Evolutionary conservation across 1,140 invertebrate species (phyloP).

Genomic region (Brachionus manjavacas): DNA sequence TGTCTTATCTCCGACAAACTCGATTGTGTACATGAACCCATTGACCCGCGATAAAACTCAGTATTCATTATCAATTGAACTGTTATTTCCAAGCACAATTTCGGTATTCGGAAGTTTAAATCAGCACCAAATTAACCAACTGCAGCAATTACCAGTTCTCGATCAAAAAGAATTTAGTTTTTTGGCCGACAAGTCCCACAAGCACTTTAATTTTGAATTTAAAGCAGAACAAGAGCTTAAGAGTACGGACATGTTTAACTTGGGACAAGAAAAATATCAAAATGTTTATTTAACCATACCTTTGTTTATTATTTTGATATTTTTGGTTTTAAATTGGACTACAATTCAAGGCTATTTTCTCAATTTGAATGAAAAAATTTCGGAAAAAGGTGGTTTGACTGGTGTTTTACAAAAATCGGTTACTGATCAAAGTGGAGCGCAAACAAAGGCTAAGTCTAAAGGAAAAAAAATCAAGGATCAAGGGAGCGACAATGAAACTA

Average conservation of each 20-base stretch:
- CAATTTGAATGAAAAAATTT: not conserved
- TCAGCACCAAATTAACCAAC: not conserved
- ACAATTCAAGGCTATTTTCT: not conserved
- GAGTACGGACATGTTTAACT: not conserved
- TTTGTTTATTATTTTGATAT: not conserved
- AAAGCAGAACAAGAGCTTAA: not conserved
- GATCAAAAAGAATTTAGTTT: not conserved
- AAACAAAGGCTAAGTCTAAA: not conserved
- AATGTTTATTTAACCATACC: conserved; percentile 38
- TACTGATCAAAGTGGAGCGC: not conserved
- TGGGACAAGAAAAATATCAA: conserved; percentile 37
- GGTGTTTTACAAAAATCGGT: not conserved
- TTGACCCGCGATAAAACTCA: not conserved
- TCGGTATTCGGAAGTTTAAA: conserved; percentile 12
- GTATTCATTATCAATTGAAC: not conserved
- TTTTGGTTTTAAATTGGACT: not conserved
- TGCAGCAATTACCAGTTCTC: conserved; percentile 11
- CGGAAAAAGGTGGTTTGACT: not conserved
- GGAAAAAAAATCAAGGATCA: not conserved
- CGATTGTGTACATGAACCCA: conserved; percentile 7
- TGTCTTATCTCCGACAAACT: not conserved
- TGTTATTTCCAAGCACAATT: not conserved
- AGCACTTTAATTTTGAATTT: conserved; percentile 27
- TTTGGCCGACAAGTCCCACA: not conserved
- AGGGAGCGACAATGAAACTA: not conserved